These are phyloP conservation scores for Drosophila kanapiae DNA, from an alignment of 1,140 invertebrate species.

Conservation along the genomic window DNA sequence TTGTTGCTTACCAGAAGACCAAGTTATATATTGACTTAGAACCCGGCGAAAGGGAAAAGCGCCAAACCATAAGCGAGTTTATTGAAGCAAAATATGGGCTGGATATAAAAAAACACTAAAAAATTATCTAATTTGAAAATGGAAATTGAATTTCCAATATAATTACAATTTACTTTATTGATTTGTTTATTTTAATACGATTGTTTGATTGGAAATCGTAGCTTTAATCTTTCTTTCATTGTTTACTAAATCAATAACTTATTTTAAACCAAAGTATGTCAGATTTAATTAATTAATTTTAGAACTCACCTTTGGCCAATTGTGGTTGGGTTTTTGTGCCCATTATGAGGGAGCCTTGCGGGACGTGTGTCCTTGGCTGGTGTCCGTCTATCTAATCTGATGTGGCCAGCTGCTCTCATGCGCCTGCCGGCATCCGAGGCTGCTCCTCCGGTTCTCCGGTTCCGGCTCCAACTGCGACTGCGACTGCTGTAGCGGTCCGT, in stretches of 20 bases:
- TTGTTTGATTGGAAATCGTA: too few relatives aligned
- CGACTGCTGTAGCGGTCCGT: slow-evolving; percentile 25
- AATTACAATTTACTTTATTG: not conserved
- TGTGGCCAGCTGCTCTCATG: slow-evolving; percentile 22
- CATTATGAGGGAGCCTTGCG: slow-evolving; percentile 62
- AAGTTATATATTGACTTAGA: not conserved
- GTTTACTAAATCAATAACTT: not conserved
- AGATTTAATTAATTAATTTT: too few relatives aligned
- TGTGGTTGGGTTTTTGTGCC: slow-evolving; percentile 80
- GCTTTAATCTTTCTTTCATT: too few relatives aligned
- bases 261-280: not conserved
- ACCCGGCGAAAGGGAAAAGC: not conserved
- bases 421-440: slow-evolving; percentile 38
- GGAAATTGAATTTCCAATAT: not conserved
- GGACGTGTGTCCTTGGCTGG: slow-evolving; percentile 25
- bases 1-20: not conserved
- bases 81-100: not conserved
- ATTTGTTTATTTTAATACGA: not conserved
- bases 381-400: slow-evolving; percentile 36
- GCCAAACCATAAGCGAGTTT: slow-evolving; percentile 1
- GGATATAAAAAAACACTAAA: not conserved
- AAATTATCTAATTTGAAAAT: not conserved
- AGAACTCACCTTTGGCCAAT: slow-evolving; percentile 68
- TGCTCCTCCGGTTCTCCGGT: slow-evolving; percentile 29
- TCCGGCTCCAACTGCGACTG: slow-evolving; percentile 37